A percentile compares a stretch with the other conserved stretches of the same genome.
These are phyloP conservation scores for Drosophila mulleri DNA, from an alignment of 2,888 invertebrate species.

Conservation along the genomic window DNA sequence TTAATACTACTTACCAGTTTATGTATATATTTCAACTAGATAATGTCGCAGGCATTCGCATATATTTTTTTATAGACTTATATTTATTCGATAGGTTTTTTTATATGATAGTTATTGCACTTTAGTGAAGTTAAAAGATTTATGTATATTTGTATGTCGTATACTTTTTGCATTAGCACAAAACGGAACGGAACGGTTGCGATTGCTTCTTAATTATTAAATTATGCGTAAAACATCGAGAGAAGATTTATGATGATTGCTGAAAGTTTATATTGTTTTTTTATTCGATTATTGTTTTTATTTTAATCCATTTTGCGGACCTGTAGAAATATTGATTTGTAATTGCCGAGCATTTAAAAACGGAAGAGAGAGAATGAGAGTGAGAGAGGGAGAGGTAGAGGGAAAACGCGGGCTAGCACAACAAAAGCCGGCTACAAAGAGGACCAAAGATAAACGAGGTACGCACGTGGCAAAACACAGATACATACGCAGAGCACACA, in stretches of 20 bases:
- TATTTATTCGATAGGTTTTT: neutral
- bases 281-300: neutral
- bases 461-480: slow-evolving; percentile 60
- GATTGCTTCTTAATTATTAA: slow-evolving; percentile 38
- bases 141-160: slow-evolving; percentile 60
- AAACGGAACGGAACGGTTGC: slow-evolving; percentile 75
- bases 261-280: slow-evolving; percentile 1
- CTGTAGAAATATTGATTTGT: slow-evolving; percentile 65
- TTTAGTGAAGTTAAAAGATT: slow-evolving; percentile 43
- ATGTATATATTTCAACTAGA: neutral
- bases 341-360: slow-evolving; percentile 57
- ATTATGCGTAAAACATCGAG: slow-evolving; percentile 21
- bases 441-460: slow-evolving; percentile 41
- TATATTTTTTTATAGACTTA: neutral
- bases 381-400: slow-evolving; percentile 33
- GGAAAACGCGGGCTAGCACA: slow-evolving; percentile 28
- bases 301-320: slow-evolving; percentile 35
- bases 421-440: slow-evolving; percentile 40
- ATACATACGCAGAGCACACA: slow-evolving; percentile 22
- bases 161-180: slow-evolving; percentile 74
- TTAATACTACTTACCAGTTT: slow-evolving; percentile 31
- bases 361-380: slow-evolving; percentile 34
- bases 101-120: slow-evolving; percentile 49
- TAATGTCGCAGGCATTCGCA: neutral
- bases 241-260: slow-evolving; percentile 2